Evolutionary conservation across 2,888 invertebrate species (phyloP).

Genomic region (Lamellibrachia columna): DNA sequence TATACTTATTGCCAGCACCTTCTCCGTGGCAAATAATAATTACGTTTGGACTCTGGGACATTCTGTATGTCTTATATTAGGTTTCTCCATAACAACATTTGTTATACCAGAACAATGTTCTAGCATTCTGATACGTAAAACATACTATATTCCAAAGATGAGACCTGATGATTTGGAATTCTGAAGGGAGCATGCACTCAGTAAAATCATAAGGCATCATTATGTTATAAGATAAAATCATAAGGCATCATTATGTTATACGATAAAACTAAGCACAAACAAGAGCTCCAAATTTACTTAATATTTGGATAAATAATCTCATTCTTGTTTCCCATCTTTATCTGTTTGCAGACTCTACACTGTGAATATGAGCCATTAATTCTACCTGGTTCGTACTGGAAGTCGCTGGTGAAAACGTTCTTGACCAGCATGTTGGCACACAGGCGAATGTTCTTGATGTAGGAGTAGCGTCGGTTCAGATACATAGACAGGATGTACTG

Average conservation of each 20-base stretch:
- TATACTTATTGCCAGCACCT: neutral
- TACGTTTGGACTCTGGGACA: neutral
- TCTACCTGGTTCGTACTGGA: slow-evolving; percentile 64
- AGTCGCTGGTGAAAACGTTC: slow-evolving; percentile 64
- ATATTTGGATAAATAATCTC: neutral
- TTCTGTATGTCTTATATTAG: neutral
- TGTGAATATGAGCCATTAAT: neutral
- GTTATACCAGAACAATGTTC: too few relatives aligned
- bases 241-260: neutral
- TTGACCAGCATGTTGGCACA: slow-evolving; percentile 65
- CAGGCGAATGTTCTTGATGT: slow-evolving; percentile 59
- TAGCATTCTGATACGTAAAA: too few relatives aligned
- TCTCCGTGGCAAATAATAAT: neutral
- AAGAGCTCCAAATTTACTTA: too few relatives aligned
- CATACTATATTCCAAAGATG: neutral
- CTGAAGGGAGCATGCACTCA: too few relatives aligned
- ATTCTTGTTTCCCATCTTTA: neutral
- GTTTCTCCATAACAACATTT: too few relatives aligned
- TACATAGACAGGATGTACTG: slow-evolving; percentile 61
- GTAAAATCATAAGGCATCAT: neutral
- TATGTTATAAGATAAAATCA: neutral
- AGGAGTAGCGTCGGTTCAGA: slow-evolving; percentile 60
- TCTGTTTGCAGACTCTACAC: neutral
- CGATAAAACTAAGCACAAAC: too few relatives aligned
- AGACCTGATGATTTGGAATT: too few relatives aligned